phyloP scores from a whole-genome alignment of 1,140 invertebrate genomes.

The Centruroides sculpturatus region DNA sequence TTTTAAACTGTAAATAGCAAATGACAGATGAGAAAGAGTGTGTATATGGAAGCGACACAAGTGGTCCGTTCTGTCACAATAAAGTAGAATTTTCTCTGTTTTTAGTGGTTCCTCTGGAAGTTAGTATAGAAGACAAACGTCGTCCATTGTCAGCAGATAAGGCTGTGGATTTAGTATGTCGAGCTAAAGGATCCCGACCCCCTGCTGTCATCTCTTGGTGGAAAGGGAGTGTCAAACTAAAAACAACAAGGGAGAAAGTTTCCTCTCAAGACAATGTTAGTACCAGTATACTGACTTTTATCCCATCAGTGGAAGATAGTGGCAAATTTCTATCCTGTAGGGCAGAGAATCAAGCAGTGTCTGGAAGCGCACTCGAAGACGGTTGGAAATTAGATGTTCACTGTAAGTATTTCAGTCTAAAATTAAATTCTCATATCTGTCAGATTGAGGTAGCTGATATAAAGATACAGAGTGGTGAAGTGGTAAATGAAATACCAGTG shows the following conservation, averaged over 20 bases:
- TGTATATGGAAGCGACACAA: no score
- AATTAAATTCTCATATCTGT: no score
- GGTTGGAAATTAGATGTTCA: slow-evolving; percentile 11
- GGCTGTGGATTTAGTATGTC: slow-evolving; percentile 15
- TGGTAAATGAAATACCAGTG: no score
- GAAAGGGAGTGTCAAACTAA: slow-evolving; percentile 7
- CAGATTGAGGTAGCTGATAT: no score
- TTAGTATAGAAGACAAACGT: slow-evolving; percentile 39
- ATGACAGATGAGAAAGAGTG: no score
- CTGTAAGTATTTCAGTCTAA: slow-evolving; percentile 9
- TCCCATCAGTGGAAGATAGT: slow-evolving; percentile 56
- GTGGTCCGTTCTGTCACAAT: no score
- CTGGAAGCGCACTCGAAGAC: slow-evolving; percentile 11
- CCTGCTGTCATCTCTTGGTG: slow-evolving; percentile 19
- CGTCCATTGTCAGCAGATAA: slow-evolving; percentile 16
- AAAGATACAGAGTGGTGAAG: no score
- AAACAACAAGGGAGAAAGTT: slow-evolving; percentile 4
- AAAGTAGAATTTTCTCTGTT: background rate
- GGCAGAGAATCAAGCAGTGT: slow-evolving; percentile 50
- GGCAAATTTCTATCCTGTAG: slow-evolving; percentile 64
- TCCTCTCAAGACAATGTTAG: slow-evolving; percentile 11
- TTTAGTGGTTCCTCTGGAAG: slow-evolving; percentile 66
- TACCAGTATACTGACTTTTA: slow-evolving; percentile 11
- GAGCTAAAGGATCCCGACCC: slow-evolving; percentile 15
- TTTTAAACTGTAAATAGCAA: no score